Evolutionary conservation across 1,140 invertebrate genomes (phyloP), one percentile per base, ranked within the genome.

Genomic region (Drosophila sp.): DNA sequence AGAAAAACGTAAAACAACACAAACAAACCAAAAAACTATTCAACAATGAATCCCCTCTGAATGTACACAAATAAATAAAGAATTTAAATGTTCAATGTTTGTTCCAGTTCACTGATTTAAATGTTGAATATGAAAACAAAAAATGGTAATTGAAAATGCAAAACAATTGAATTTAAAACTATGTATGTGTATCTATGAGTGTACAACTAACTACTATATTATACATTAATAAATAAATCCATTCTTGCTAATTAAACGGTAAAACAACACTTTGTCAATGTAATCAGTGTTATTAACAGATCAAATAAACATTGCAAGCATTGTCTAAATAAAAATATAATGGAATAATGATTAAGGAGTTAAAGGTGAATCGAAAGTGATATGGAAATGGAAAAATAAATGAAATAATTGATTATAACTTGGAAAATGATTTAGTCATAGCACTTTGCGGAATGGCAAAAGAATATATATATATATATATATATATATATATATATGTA

Each of bases 61-160:
- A 32, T 45, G 48, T n/a, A 41, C 5, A 48, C 16, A 32, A 21
- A 21, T 50, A 14, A 32, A 43, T 34, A 57, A 38, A n/a, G 36
- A 38, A 27, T 63, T 51, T 67, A 25, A 36, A 67, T 59, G 54
- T 72, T 72, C 38, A 67, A 67, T 72, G 64, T 67, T 72, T 53
- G 63, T 72, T 72, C 54, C 54, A 53, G 63, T 72, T 66, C 41
- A 46, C 59, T 27, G 48, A 36, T 53, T 53, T 53, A 45, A 65
- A 51, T 13, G 40, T 48, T 70, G 25, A 32, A 34, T 6, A 29
- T 9, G 7, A 34, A 59, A 43, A 1, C 27, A 51, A 25, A 8
- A 40, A 46, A 7, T 7, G 5, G 5, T 27, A 27, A 27, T 3
- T 27, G 25, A 27, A 45, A 45, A 45, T 25, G 29, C 21, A 29